Evolutionary conservation across 30 jellyfish, hydroid and myxozoan genomes (phyloP), one percentile per base, ranked within the genome.

Genomic region (Turritopsis rubra): DNA sequence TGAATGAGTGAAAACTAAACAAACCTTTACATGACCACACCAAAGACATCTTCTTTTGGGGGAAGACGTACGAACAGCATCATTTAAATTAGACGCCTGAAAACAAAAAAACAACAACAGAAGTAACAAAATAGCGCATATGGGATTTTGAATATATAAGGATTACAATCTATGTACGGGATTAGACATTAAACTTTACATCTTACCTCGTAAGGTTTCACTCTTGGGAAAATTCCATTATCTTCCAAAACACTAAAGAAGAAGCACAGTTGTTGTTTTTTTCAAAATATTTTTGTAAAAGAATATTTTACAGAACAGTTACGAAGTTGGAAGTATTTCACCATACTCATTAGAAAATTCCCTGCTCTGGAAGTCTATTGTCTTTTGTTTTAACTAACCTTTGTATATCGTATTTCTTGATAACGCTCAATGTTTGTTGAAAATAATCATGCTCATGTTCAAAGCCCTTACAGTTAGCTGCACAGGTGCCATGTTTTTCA

Each of bases 401-500:
- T 30, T 78, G 28, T 0, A 93, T 28, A 54, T 93, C 95, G 72
- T 82, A 83, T 65, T 93, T 85, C 54, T 79, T 75, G 75, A 84
- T 79, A 20, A 93, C 54, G 21, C 83, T 88, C 87, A 93, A 78
- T 7, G 96, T 96, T 22, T 81, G 78, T 60, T 88, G 73, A 76
- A 93, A 93, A 66, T 85, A 93, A 19, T 93, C 95, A 83, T 85
- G 79, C 60, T 93, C 99, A 21, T 91, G 89, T 66, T 92, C 81
- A 53, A 93, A 81, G 23, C 97, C 88, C 1, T 41, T 81, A 21
- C 85, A 79, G 79, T 97, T 93, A 18, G 96, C 95, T 28, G 99
- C 96, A 79, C 99, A 93, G 23, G 99, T 93, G 18, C 99, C 99
- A 83, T 93, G 99, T 53, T 93, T 93, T 25, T 73, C 93, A 92